A percentile compares a stretch with the other conserved stretches of the same genome.
These are phyloP conservation scores for Tetraodon nigroviridis DNA, from an alignment of 2,113 vertebrate species.

Conservation along the genomic window DNA sequence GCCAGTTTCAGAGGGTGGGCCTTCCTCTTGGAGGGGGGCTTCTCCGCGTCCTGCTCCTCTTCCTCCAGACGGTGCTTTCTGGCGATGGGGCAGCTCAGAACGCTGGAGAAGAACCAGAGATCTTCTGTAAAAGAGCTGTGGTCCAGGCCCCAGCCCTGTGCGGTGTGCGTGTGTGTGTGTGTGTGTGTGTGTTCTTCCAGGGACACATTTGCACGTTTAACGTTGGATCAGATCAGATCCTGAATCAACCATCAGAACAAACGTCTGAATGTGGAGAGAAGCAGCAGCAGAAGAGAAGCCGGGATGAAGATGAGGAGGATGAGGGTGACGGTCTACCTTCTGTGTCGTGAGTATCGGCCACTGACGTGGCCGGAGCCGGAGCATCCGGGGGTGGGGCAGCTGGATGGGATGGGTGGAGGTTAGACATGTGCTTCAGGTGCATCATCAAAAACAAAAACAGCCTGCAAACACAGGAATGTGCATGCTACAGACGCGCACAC, in stretches of 20 bases:
- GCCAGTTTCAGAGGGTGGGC: conserved; percentile 88
- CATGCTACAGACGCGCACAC: conserved; percentile 40
- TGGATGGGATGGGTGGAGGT: conserved; percentile 74
- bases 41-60: conserved; percentile 64
- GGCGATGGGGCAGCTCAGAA: conserved; percentile 90
- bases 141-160: too few species aligned
- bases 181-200: conserved; percentile 1
- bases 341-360: conserved; percentile 94
- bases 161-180: conserved; percentile 1
- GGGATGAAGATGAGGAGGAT: too few species aligned
- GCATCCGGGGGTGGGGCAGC: conserved; percentile 97
- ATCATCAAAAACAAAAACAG: conserved; percentile 37
- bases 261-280: neutral
- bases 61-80: conserved; percentile 91
- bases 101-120: conserved; percentile 56
- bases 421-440: conserved; percentile 62
- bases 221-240: too few species aligned
- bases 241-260: too few species aligned
- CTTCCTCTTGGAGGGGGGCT: conserved; percentile 86
- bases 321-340: conserved; percentile 79
- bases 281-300: too few species aligned
- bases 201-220: too few species aligned
- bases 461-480: conserved; percentile 22
- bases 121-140: too few species aligned
- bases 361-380: conserved; percentile 92